A percentile compares a stretch with the other conserved stretches of the same genome.
These are phyloP conservation scores for Torymus tubicola DNA, from an alignment of 2,888 invertebrate genomes.

Conservation along the genomic window DNA sequence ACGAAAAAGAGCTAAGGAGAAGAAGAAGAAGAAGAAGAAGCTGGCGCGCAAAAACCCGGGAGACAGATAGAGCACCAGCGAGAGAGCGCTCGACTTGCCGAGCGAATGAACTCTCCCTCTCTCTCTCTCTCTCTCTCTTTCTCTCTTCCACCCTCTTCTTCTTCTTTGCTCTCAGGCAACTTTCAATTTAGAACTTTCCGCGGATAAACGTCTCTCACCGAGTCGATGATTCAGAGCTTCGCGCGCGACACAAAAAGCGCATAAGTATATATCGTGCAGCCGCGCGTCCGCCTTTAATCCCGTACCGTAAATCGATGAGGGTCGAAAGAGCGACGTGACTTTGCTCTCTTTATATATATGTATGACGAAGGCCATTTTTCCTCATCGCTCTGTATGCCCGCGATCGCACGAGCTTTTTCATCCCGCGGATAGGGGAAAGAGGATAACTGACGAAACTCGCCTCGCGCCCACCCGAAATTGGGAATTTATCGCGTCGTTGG, in stretches of 20 bases:
- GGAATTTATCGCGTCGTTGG: slow-evolving; percentile 38
- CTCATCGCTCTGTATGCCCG: background rate
- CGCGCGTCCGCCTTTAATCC: background rate
- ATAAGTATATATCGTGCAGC: background rate
- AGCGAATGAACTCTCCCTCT: background rate
- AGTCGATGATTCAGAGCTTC: slow-evolving; percentile 23
- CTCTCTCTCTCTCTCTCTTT: no score
- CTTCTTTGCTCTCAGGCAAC: slow-evolving; percentile 44
- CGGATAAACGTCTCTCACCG: slow-evolving; percentile 12
- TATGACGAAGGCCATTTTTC: slow-evolving; percentile 22
- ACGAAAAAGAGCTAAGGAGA: no score
- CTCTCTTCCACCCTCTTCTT: background rate
- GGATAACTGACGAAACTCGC: slow-evolving; percentile 21
- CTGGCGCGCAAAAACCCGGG: no score
- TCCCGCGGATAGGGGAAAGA: background rate
- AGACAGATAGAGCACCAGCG: background rate
- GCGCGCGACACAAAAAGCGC: slow-evolving; percentile 30
- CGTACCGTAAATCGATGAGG: slow-evolving; percentile 36
- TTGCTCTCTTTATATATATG: no score
- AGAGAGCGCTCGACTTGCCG: slow-evolving; percentile 3
- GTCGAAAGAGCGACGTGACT: background rate
- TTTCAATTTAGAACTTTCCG: slow-evolving; percentile 55
- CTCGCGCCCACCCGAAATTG: slow-evolving; percentile 24
- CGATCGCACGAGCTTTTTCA: background rate
- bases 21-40: no score